These are phyloP conservation scores for Sesamia inferens DNA, from an alignment of 2,888 invertebrate species.

Conservation along the genomic window DNA sequence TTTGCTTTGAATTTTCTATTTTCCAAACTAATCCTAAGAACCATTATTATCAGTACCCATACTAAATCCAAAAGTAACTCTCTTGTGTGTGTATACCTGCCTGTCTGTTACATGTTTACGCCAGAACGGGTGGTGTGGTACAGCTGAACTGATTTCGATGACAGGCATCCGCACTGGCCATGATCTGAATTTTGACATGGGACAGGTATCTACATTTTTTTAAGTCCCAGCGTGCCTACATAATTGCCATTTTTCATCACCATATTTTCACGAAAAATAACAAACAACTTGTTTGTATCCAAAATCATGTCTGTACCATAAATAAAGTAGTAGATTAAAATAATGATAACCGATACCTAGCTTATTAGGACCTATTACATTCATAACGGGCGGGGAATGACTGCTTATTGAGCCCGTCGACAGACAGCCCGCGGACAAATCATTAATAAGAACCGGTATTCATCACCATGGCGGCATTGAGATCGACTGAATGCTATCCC, in stretches of 20 bases:
- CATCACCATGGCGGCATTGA: conserved; percentile 84
- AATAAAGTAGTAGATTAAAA: conserved; percentile 25
- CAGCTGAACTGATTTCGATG: neutral
- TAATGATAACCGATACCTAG: conserved; percentile 55
- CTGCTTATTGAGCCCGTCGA: conserved; percentile 67
- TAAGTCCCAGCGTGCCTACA: neutral
- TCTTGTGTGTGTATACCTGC: neutral
- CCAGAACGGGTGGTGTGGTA: no score
- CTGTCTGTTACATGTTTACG: neutral
- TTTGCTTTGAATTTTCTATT: no score
- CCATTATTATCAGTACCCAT: neutral
- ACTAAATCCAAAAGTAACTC: neutral
- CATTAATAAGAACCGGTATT: conserved; percentile 84
- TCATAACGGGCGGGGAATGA: conserved; percentile 65
- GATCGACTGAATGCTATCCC: conserved; percentile 82
- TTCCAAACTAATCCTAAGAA: neutral
- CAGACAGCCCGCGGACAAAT: conserved; percentile 81
- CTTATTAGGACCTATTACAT: conserved; percentile 75
- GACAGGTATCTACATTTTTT: neutral
- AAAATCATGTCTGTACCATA: neutral
- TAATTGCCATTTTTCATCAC: neutral
- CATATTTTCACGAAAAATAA: neutral
- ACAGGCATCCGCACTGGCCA: neutral
- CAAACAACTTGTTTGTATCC: neutral
- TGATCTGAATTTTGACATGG: neutral